phyloP scores from a whole-genome alignment of 2,797 vertebrate genomes.

The Manis crassicaudata region DNA sequence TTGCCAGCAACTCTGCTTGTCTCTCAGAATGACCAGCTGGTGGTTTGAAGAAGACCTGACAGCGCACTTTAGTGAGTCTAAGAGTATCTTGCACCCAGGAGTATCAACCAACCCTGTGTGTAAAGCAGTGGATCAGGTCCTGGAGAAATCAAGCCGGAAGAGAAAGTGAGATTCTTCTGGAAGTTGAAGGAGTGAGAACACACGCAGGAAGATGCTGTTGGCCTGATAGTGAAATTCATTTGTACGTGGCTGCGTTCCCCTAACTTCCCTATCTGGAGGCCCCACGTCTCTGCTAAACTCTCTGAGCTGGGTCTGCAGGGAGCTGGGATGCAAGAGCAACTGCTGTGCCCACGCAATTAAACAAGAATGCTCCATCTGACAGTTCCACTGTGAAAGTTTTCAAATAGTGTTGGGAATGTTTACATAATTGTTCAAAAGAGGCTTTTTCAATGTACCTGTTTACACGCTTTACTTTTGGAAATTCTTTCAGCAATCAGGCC shows the following conservation, averaged over 20 bases:
- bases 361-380: constrained; percentile 79
- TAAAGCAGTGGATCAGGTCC: not conserved
- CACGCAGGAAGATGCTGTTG: not conserved
- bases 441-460: constrained; percentile 92
- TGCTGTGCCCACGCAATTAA: constrained; percentile 77
- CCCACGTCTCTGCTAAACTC: not conserved
- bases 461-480: constrained; percentile 91
- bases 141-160: not conserved
- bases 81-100: not conserved
- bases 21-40: not conserved
- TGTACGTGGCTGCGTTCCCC: not conserved
- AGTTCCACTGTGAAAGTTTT: constrained; percentile 77
- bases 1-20: not conserved
- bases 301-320: not conserved
- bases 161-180: not conserved
- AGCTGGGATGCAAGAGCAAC: not conserved
- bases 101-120: not conserved
- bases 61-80: not conserved
- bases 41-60: constrained; percentile 8
- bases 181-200: not conserved
- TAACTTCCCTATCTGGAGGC: constrained; percentile 4
- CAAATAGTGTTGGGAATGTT: constrained; percentile 82
- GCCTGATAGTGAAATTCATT: not conserved
- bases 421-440: constrained; percentile 90
- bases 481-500: constrained; percentile 88